Evolutionary conservation across 2,797 vertebrate species (phyloP).

Genomic region (Discoglossus pictus): DNA sequence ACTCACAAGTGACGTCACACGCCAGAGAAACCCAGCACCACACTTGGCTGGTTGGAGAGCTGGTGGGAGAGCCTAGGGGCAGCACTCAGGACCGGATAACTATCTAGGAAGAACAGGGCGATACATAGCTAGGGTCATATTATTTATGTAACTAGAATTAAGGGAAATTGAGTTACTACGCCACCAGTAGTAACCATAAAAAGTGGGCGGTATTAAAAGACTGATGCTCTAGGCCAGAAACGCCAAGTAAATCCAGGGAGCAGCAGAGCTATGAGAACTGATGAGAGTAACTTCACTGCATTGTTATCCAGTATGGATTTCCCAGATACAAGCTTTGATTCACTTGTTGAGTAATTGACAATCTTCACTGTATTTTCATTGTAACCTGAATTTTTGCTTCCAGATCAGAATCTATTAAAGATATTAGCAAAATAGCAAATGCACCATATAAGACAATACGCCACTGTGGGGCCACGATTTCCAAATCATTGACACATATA

Average conservation of each 20-base stretch:
- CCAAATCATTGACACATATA: constrained; percentile 79
- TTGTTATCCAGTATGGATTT: constrained; percentile 96
- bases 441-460: constrained; percentile 84
- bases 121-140: no score
- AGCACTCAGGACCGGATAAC: no score
- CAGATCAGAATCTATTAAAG: constrained; percentile 89
- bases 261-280: constrained; percentile 81
- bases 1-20: no score
- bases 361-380: constrained; percentile 84
- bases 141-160: no score
- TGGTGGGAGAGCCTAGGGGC: no score
- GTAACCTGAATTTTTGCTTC: constrained; percentile 90
- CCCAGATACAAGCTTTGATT: constrained; percentile 82
- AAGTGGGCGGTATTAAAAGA: no score
- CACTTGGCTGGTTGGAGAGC: no score
- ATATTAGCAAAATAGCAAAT: constrained; percentile 87
- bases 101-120: no score
- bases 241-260: constrained; percentile 84
- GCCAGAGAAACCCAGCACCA: no score
- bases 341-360: constrained; percentile 77
- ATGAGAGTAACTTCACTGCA: constrained; percentile 92
- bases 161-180: no score
- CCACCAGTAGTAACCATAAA: no score
- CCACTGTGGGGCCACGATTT: constrained; percentile 88
- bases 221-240: constrained; percentile 82